Base-by-base conservation (phyloP, 2,797 vertebrate species). In the Tokudaia tokunoshimensis region DNA sequence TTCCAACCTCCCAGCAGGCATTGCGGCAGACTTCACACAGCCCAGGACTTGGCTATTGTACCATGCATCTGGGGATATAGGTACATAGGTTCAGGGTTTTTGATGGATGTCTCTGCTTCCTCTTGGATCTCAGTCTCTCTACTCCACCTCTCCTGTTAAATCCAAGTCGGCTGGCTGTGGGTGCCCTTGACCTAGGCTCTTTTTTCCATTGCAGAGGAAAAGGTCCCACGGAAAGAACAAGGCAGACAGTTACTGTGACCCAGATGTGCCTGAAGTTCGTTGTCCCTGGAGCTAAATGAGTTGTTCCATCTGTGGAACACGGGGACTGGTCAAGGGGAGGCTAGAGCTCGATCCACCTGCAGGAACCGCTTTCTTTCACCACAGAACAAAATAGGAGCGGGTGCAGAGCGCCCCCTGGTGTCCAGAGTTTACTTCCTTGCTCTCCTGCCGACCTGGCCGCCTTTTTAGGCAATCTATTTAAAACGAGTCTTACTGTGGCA, bases 321-420 rank as follows among this genome's bases (percentile, higher is more conserved):
- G n/a, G 20, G 15, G 15, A 31, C 63, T 34, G 50, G 79, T n/a
- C 41, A 70, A 31, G 17, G 34, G 34, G 34, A 61, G 61, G 44
- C 57, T 15, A 70, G 50, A 47, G 52, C 2, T 44, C 14, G 1
- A 29, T 34, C 29, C 29, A 12, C 47, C 80, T 10, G 34, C 67
- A 83, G 20, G 29, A 44, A 34, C 26, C 41, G 5, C 0, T 31
- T 14, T 17, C 13, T 20, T 57, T 74, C 0, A 6, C 13, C 1
- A n/a, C 0, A 37, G 44, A n/a, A 59, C 0, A 14, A 75, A 50
- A n/a, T 0, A 50, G 84, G 65, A 7, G 52, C 3, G 47, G 13
- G 65, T 34, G 26, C 55, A 70, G 52, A 44, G 3, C 65, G 92
- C 95, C 94, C 31, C 50, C 97, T 98, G 67, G 95, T 83, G 95